A percentile compares a stretch with the other conserved stretches of the same genome.
These are phyloP conservation scores for Coleophora deauratella DNA, from an alignment of 2,888 invertebrate species.

Conservation along the genomic window DNA sequence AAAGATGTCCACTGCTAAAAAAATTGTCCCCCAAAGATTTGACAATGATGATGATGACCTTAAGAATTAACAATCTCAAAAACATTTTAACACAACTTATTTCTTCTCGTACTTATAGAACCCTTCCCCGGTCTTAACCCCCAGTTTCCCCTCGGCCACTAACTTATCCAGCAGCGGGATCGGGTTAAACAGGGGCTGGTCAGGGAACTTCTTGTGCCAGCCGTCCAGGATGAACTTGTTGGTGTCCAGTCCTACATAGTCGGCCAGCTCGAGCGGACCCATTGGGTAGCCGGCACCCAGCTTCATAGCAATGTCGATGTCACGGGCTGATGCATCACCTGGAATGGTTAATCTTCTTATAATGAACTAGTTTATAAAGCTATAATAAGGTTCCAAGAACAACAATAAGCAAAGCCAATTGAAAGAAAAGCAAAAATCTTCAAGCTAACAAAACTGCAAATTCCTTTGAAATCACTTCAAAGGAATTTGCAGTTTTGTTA, in stretches of 20 bases:
- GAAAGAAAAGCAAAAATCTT: no score
- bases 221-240: slow-evolving; percentile 83
- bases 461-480: no score
- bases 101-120: slow-evolving; percentile 81
- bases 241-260: slow-evolving; percentile 90
- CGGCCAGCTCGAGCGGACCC: slow-evolving; percentile 90
- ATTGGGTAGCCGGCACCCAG: slow-evolving; percentile 91
- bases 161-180: slow-evolving; percentile 74
- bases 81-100: slow-evolving; percentile 16
- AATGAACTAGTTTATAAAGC: no score
- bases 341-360: neutral
- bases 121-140: slow-evolving; percentile 87
- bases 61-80: no score
- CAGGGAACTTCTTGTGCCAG: slow-evolving; percentile 77
- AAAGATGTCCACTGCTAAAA: no score
- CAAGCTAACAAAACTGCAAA: no score
- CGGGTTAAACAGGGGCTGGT: slow-evolving; percentile 58
- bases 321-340: slow-evolving; percentile 81
- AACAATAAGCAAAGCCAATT: no score
- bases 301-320: slow-evolving; percentile 93
- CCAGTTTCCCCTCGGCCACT: slow-evolving; percentile 85
- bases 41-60: no score
- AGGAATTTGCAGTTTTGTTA: no score
- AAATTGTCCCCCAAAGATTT: no score
- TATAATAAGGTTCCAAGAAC: no score